Conservation (phyloP, 2,888 invertebrate species). For the Geotrupes spiniger region DNA sequence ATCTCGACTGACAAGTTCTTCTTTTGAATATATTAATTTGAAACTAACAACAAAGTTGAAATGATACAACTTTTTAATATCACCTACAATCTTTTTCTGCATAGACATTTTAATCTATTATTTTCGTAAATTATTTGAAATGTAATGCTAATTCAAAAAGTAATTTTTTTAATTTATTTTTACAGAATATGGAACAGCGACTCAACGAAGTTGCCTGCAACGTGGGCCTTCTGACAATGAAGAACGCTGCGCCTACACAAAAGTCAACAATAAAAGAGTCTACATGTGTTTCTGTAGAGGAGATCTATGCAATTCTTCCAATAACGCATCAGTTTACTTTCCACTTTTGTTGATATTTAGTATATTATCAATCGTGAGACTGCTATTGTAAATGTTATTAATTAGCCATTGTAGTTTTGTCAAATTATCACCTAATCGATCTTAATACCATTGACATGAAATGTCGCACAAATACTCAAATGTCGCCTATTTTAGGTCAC, state of each 20-base stretch:
- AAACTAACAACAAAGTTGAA: too few relatives aligned
- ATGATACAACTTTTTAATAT: too few relatives aligned
- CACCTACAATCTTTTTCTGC: too few relatives aligned
- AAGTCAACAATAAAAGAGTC: conserved; percentile 78
- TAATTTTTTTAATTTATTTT: conserved; percentile 28
- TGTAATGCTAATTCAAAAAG: background rate
- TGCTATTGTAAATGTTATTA: conserved; percentile 3
- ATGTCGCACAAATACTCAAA: too few relatives aligned
- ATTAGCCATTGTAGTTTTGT: too few relatives aligned
- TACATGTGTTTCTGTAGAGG: conserved; percentile 91
- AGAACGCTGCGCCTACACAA: conserved; percentile 84
- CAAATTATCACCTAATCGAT: too few relatives aligned
- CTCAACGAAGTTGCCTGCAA: conserved; percentile 83
- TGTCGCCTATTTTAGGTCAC: too few relatives aligned
- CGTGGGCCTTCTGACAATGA: conserved; percentile 84
- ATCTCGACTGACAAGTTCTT: too few relatives aligned
- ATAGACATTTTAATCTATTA: too few relatives aligned
- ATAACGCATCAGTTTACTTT: conserved; percentile 7
- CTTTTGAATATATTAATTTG: too few relatives aligned
- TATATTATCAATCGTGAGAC: conserved; percentile 10
- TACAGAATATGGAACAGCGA: conserved; percentile 82
- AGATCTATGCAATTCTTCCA: conserved; percentile 73
- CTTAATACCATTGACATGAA: too few relatives aligned
- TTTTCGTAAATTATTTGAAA: too few relatives aligned
- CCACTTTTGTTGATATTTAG: conserved; percentile 2